Evolutionary conservation across 1,140 invertebrate genomes (phyloP).

Genomic region (Neuroterus valhalla): DNA sequence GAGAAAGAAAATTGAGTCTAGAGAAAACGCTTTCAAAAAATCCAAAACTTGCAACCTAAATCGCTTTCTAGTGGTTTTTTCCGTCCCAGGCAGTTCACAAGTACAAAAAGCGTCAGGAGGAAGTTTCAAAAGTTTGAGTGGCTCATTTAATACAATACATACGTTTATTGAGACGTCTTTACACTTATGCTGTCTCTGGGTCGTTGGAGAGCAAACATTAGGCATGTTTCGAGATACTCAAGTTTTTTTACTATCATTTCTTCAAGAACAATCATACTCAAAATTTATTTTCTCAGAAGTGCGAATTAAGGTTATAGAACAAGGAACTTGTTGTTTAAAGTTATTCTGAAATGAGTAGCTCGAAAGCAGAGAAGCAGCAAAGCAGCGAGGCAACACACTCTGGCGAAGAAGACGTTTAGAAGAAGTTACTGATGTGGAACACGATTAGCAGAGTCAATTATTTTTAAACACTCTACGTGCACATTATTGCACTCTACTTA

Average conservation of each 20-base stretch:
- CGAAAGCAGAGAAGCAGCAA: not conserved
- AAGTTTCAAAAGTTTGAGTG: not conserved
- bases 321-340: too few relatives aligned
- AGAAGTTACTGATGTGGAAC: not conserved
- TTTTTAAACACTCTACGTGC: constrained; percentile 24
- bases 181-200: constrained; percentile 10
- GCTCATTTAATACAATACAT: not conserved
- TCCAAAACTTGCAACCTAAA: constrained; percentile 19
- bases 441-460: not conserved
- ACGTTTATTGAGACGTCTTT: constrained; percentile 7
- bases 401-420: constrained; percentile 17
- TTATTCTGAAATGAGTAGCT: constrained; percentile 2
- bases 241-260: not conserved
- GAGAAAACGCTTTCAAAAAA: not conserved
- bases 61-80: constrained; percentile 5
- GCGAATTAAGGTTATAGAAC: not conserved
- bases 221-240: constrained; percentile 24
- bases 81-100: constrained; percentile 14
- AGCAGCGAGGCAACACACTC: not conserved
- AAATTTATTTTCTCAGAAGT: not conserved
- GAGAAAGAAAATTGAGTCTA: constrained; percentile 43
- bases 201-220: constrained; percentile 1
- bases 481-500: constrained; percentile 5
- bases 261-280: too few relatives aligned
- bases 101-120: constrained; percentile 1